A percentile compares a stretch with the other conserved stretches of the same genome.
Conservation (phyloP, 2,888 invertebrate species). For the Willowsia nigromaculata region DNA sequence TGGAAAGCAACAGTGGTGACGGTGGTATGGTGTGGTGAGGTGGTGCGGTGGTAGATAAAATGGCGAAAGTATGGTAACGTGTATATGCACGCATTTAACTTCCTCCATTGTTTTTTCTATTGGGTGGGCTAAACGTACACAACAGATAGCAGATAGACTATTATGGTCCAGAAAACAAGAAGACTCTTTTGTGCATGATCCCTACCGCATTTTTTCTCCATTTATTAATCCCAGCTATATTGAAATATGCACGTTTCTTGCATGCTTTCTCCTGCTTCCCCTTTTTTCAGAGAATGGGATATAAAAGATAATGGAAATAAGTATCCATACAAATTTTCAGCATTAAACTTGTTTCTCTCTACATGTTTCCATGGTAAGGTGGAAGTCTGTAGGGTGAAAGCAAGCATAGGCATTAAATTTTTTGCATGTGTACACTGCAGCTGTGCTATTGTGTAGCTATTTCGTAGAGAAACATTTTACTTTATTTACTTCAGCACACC, state of each 20-base stretch:
- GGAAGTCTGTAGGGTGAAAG: too few relatives aligned
- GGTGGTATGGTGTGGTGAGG: not conserved
- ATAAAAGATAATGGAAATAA: too few relatives aligned
- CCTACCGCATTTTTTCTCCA: not conserved
- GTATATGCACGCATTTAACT: not conserved
- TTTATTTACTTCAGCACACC: constrained; percentile 8
- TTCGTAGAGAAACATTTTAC: not conserved
- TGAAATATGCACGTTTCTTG: not conserved
- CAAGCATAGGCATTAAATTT: too few relatives aligned
- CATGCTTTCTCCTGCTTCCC: too few relatives aligned
- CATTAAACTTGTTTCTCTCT: too few relatives aligned
- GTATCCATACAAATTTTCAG: too few relatives aligned
- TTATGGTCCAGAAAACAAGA: not conserved
- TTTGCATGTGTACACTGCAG: too few relatives aligned
- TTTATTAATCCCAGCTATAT: not conserved
- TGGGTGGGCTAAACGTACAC: not conserved
- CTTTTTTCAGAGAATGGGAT: too few relatives aligned
- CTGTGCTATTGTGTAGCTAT: too few relatives aligned
- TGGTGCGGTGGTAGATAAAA: constrained; percentile 2
- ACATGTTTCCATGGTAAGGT: too few relatives aligned
- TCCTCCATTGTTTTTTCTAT: not conserved
- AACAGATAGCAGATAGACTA: constrained; percentile 6
- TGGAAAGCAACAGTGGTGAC: constrained; percentile 16
- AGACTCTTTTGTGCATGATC: not conserved
- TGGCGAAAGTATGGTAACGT: not conserved